Conservation (phyloP, 2,888 invertebrate species). For the Cephus pygmeus region DNA sequence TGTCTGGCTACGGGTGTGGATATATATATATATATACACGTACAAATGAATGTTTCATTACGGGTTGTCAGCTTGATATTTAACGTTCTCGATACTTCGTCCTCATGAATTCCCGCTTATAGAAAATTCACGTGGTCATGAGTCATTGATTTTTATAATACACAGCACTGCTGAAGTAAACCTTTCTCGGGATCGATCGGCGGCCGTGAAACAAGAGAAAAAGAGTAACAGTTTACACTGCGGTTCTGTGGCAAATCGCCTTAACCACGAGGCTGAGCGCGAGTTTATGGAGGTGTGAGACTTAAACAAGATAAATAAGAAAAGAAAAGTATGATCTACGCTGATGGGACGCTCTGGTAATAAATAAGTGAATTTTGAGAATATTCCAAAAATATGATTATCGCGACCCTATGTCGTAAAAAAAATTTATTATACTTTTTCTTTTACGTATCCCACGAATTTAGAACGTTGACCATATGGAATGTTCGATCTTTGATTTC, state of each 20-base stretch:
- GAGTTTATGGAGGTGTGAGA: slow-evolving; percentile 19
- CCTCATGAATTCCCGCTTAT: neutral
- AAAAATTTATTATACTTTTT: neutral
- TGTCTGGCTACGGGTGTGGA: neutral
- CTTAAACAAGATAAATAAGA: neutral
- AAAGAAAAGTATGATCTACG: neutral
- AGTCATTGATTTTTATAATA: neutral
- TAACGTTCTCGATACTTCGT: neutral
- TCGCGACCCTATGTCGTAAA: neutral
- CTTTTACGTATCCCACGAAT: neutral
- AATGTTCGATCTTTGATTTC: neutral
- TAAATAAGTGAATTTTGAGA: neutral
- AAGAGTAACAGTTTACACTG: slow-evolving; percentile 32
- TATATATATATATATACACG: too few relatives aligned
- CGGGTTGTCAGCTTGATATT: neutral
- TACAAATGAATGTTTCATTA: neutral
- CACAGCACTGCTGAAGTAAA: neutral
- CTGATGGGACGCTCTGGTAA: neutral
- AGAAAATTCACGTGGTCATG: neutral
- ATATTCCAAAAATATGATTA: neutral
- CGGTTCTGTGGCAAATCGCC: slow-evolving; percentile 39
- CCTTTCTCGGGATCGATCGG: neutral
- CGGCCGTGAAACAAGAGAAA: neutral
- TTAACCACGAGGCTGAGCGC: slow-evolving; percentile 29
- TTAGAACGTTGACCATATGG: neutral